Conservation (phyloP, 2,888 invertebrate species). For the Diploptera punctata region DNA sequence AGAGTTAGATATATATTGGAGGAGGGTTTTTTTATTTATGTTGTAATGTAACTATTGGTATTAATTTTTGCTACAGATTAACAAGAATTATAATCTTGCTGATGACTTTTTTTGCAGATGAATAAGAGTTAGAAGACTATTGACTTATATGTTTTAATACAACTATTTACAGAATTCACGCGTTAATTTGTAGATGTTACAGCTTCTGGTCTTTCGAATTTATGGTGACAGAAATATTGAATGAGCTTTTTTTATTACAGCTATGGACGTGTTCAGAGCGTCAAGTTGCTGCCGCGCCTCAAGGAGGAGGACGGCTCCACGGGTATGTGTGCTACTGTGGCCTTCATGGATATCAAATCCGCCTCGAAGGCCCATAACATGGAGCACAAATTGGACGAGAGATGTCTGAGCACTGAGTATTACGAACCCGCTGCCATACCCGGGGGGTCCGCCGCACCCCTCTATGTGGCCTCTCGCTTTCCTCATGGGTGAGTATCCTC, state of each 20-base stretch:
- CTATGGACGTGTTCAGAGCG: constrained; percentile 98
- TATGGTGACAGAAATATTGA: too few relatives aligned
- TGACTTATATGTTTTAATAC: too few relatives aligned
- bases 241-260: constrained; percentile 67
- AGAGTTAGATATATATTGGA: too few relatives aligned
- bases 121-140: too few relatives aligned
- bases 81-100: too few relatives aligned
- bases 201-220: too few relatives aligned
- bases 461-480: constrained; percentile 59
- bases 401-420: constrained; percentile 88
- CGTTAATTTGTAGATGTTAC: too few relatives aligned
- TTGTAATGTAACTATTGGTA: too few relatives aligned
- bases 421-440: constrained; percentile 85
- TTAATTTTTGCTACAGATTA: too few relatives aligned
- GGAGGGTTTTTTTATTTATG: too few relatives aligned
- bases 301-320: constrained; percentile 64
- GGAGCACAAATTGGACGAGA: constrained; percentile 88
- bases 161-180: too few relatives aligned
- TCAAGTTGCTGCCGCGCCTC: constrained; percentile 80
- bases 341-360: constrained; percentile 97
- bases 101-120: too few relatives aligned
- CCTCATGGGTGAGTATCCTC: constrained; percentile 64
- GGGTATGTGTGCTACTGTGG: constrained; percentile 85
- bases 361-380: constrained; percentile 92
- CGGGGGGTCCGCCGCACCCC: constrained; percentile 58